Evolutionary conservation across 2,888 invertebrate species (phyloP), one percentile per base, ranked within the genome.

Genomic region (Sesia apiformis): DNA sequence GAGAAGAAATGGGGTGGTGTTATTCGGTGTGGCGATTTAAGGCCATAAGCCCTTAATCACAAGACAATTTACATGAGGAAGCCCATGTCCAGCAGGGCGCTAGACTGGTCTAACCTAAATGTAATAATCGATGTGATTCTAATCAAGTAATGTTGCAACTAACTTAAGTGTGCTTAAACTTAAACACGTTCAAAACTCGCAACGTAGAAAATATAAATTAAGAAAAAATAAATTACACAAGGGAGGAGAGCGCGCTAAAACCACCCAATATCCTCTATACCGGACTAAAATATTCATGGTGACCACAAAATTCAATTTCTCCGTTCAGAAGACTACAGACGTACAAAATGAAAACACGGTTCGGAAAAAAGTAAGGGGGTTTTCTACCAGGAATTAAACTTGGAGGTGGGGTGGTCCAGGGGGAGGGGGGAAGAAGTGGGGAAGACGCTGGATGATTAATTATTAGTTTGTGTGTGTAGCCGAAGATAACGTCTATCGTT

Each of bases 261-360:
- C 76, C 78, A 74, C 72, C 79, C 81, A 81, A 84, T 84, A 84
- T 83, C 79, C 84, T 72, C 65, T 63, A 62, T 63, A 57, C 64
- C 63, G 62, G 8, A 63, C 60, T 84, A 78, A 87, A 84, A 85
- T 86, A 87, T 87, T 84, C 86, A 80, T 73, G 69, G 73, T 78
- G 77, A 87, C 88, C 88, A 81, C 87, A 85, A 84, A 87, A 88
- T 87, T 87, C 88, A 87, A 86, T 88, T 88, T 88, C 80, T 81
- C 75, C 67, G 65, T 74, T 72, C 74, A 76, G 78, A 72, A 75
- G 68, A 66, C 70, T 52, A 5, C 77, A 80, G 81, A 76, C 81
- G 82, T 75, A 81, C 81, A 81, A 84, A 86, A 87, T 84, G 85
- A 87, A 83, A 84, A 82, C 81, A 79, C 73, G 72, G 74, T 73